Conservation (phyloP, 2,113 vertebrate species). For the Clarias macrocephalus region DNA sequence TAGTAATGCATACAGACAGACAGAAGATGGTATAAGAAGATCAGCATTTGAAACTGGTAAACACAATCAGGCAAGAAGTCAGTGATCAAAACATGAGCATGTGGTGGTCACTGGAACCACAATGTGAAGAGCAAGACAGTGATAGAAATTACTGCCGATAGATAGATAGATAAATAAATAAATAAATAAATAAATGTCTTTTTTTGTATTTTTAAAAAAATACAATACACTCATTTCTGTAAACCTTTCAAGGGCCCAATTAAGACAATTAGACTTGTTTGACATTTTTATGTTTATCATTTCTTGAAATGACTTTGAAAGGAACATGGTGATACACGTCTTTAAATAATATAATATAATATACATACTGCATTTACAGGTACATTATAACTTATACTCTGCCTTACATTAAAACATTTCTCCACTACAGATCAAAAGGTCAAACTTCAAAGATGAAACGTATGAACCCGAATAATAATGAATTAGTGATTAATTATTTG, state of each 20-base stretch:
- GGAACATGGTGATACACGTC: neutral
- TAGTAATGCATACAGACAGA: neutral
- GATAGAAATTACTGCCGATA: neutral
- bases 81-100: neutral
- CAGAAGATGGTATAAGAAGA: neutral
- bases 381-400: neutral
- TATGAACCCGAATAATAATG: neutral
- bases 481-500: neutral
- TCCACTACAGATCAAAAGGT: neutral
- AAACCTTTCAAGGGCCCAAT: neutral
- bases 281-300: neutral
- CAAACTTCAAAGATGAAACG: neutral
- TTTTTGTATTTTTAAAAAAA: too few relatives aligned
- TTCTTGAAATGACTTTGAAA: neutral
- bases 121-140: neutral
- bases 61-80: neutral
- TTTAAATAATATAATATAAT: neutral
- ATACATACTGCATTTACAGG: neutral
- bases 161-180: neutral
- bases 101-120: neutral
- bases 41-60: neutral
- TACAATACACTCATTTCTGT: neutral
- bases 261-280: neutral
- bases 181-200: neutral
- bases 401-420: neutral